Conservation (phyloP, 1,140 invertebrate genomes). For the Sinonovacula constricta region DNA sequence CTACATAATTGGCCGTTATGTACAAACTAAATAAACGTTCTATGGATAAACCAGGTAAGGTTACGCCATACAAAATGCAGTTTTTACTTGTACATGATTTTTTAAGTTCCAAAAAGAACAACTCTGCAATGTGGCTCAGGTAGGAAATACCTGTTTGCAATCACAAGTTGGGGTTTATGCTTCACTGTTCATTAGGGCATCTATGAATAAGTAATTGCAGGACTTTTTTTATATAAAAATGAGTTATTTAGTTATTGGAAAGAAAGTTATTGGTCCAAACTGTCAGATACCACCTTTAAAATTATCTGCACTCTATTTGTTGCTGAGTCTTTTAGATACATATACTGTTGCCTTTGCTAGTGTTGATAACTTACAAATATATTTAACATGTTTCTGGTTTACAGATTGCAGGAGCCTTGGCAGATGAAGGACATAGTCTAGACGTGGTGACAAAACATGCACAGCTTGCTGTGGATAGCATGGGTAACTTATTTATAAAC, state of each 20-base stretch:
- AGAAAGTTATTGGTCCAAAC: not conserved
- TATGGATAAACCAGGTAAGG: no score
- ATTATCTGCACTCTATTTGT: not conserved
- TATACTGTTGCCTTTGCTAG: not conserved
- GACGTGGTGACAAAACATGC: conserved; percentile 77
- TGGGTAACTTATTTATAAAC: conserved; percentile 68
- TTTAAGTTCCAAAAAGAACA: no score
- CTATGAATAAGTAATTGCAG: no score
- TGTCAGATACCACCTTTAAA: not conserved
- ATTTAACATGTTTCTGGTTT: not conserved
- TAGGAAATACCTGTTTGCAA: no score
- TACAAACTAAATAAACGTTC: no score
- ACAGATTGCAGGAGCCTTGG: conserved; percentile 86
- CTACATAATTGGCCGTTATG: no score
- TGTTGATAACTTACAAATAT: not conserved
- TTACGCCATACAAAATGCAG: no score
- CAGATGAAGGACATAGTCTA: conserved; percentile 83
- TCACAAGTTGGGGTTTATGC: no score
- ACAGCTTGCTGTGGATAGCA: conserved; percentile 69
- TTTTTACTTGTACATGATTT: no score
- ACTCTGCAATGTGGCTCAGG: no score
- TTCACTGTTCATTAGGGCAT: no score
- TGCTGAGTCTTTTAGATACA: not conserved
- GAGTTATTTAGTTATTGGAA: not conserved
- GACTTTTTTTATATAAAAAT: no score